Evolutionary conservation across 2,113 vertebrate genomes (phyloP), one percentile per base, ranked within the genome.

Genomic region (Pica pica): DNA sequence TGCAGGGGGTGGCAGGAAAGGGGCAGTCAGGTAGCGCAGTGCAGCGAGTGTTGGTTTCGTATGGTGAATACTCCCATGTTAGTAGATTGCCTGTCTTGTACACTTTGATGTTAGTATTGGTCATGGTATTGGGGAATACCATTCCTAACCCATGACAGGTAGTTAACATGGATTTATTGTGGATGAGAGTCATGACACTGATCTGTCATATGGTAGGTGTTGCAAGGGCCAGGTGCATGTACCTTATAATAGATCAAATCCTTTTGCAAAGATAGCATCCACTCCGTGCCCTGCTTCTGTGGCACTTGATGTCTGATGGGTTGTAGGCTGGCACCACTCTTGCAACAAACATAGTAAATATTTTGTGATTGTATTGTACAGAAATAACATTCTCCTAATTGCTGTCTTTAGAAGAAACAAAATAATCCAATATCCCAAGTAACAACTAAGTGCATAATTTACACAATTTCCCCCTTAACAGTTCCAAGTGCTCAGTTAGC

Each of bases 21-120:
- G 11, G 11, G 35, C 31, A 8, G 30, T 49, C 8, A 1, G 30
- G n/a, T 14, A 24, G 20, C 0, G 0, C 16, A 13, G n/a, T 20
- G 24, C 23, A 30, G 23, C 1, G 0, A 31, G 8, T 24, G 41
- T 33, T 53, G 24, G 19, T 47, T 69, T 53, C 4, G 6, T 7
- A 7, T 33, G 64, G 3, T 28, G 28, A 33, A 12, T 27, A 33
- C 9, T 44, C 33, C 21, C 6, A 1, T 8, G 17, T 52, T 50
- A 37, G 42, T 60, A 0, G 0, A 52, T 53, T 13, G 11, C 55
- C 27, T 39, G 19, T 67, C 42, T 37, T 21, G 31, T 50, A 14
- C 44, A 11, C 33, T 78, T 33, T 69, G 28, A 23, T 37, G 23
- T 37, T 37, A 23, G 15, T 16, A 35, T 16, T 16, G 56, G 21